A percentile compares a stretch with the other conserved stretches of the same genome.
These are phyloP conservation scores for Bactericera cockerelli DNA, from an alignment of 1,140 invertebrate genomes.

Conservation along the genomic window DNA sequence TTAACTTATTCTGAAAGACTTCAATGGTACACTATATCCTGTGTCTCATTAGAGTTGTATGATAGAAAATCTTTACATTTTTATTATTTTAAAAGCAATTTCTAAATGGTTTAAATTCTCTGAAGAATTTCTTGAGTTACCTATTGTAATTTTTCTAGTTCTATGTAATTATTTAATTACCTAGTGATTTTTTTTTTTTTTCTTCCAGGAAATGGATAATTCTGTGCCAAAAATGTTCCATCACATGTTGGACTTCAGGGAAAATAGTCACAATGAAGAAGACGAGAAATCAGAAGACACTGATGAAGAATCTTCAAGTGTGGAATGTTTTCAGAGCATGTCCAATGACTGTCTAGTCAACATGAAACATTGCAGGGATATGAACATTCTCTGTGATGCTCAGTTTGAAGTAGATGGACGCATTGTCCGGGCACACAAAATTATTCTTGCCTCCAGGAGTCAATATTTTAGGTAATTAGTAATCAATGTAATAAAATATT, in stretches of 20 bases:
- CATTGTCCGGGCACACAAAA: neutral
- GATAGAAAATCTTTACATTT: too few relatives aligned
- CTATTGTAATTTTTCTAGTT: too few relatives aligned
- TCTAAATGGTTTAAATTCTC: too few relatives aligned
- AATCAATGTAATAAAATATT: too few relatives aligned
- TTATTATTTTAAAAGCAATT: too few relatives aligned
- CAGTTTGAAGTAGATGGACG: conserved; percentile 4
- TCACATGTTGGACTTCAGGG: neutral
- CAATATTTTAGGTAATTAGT: conserved; percentile 7
- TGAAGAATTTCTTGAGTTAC: too few relatives aligned
- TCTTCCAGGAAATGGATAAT: conserved; percentile 5
- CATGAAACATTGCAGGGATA: neutral
- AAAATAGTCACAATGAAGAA: neutral
- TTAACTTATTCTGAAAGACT: too few relatives aligned
- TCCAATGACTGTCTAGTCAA: neutral
- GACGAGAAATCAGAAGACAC: neutral
- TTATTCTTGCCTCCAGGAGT: neutral
- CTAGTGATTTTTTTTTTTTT: too few relatives aligned
- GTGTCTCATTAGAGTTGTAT: too few relatives aligned
- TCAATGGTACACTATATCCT: too few relatives aligned
- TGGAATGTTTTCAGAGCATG: neutral
- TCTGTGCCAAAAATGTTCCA: neutral
- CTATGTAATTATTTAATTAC: too few relatives aligned
- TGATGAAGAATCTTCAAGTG: neutral
- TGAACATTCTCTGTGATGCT: neutral